Conservation (phyloP, 2,888 invertebrate species). For the Acronicta leporina region DNA sequence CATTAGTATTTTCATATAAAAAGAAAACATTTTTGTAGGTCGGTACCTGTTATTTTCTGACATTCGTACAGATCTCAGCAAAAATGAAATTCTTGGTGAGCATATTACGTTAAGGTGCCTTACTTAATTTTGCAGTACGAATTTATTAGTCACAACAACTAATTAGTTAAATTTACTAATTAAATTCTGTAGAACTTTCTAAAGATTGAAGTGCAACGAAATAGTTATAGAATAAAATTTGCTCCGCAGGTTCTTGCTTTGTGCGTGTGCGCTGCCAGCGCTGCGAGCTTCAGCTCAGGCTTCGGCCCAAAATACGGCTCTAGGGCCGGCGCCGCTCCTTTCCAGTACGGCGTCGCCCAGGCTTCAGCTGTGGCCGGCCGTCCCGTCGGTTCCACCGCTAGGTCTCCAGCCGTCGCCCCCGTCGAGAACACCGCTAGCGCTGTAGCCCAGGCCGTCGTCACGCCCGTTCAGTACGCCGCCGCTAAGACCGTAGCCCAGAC, state of each 20-base stretch:
- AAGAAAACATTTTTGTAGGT: slow-evolving; percentile 50
- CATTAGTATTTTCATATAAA: slow-evolving; percentile 64
- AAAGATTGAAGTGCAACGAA: not conserved
- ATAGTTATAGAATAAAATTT: not conserved
- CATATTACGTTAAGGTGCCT: not conserved
- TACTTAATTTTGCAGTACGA: not conserved
- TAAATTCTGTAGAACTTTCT: not conserved
- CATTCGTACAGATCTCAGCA: slow-evolving; percentile 64
- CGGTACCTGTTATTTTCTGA: slow-evolving; percentile 65
- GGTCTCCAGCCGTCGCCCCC: not conserved
- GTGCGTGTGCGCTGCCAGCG: slow-evolving; percentile 67
- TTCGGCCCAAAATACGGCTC: not conserved
- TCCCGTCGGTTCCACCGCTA: not conserved
- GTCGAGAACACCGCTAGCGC: not conserved
- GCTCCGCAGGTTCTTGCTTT: slow-evolving; percentile 62
- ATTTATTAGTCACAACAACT: too few relatives aligned
- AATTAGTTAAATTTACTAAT: too few relatives aligned
- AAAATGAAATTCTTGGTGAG: slow-evolving; percentile 74
- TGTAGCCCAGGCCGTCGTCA: not conserved
- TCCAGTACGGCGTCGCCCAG: too few relatives aligned
- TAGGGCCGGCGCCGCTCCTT: not conserved
- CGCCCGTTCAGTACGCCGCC: not conserved
- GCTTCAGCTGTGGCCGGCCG: not conserved
- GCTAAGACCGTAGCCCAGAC: not conserved
- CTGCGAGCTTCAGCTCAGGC: slow-evolving; percentile 51